phyloP scores from a whole-genome alignment of 2,113 vertebrate species.

The Chloebia gouldiae region DNA sequence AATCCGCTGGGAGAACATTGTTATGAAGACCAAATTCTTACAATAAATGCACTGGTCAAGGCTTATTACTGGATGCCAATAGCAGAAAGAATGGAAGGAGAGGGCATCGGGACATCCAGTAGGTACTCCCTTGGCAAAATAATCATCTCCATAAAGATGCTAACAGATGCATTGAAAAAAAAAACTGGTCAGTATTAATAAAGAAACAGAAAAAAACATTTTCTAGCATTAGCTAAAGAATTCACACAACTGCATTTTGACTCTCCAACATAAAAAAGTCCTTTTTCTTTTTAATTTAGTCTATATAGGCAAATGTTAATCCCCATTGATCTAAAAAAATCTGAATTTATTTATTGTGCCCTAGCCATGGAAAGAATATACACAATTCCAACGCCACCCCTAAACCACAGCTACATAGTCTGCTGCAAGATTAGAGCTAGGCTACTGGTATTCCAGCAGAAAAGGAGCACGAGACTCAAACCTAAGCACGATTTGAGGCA shows the following conservation, averaged over 20 bases:
- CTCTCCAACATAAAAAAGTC: neutral
- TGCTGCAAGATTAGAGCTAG: neutral
- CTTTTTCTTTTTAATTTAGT: neutral
- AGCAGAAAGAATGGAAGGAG: neutral
- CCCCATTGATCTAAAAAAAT: neutral
- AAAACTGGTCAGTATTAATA: neutral
- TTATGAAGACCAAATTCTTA: neutral
- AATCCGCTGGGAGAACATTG: neutral
- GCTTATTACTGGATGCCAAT: accelerated
- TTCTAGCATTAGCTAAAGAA: neutral
- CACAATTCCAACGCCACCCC: neutral
- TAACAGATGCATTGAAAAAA: neutral
- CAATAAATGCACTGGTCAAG: neutral
- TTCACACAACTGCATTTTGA: neutral
- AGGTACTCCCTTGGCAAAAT: neutral
- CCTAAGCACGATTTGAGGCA: neutral
- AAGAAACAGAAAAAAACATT: neutral
- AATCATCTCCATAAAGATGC: neutral
- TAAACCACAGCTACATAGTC: neutral
- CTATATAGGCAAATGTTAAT: neutral
- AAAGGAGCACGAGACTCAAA: neutral
- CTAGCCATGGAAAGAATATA: neutral
- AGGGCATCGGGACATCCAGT: neutral
- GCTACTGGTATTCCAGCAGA: neutral
- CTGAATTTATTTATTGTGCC: neutral